Base-by-base conservation (phyloP, 1,140 invertebrate species). In the Akabosia matsudoensis region DNA sequence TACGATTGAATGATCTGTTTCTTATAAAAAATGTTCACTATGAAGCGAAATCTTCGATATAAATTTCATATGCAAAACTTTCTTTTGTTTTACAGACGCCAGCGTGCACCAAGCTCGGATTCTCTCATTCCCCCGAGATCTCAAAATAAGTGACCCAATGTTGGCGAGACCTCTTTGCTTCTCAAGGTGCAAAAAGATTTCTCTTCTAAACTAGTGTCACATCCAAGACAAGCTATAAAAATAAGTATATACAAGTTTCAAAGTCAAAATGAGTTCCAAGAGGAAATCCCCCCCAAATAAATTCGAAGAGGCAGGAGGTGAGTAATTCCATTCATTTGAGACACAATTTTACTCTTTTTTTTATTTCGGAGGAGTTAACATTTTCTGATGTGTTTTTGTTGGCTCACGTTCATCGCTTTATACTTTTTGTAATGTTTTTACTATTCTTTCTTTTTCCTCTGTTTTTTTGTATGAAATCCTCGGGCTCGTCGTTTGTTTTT, bases 281-380 rank as follows among this genome's bases (percentile, higher is more conserved):
- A 67, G 80, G 64, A 81, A 81, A 56, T 81, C 80, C 24, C 80
- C 80, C 0, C 80, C 80, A 28, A 81, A 81, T 70, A 81, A 81
- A 76, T 79, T 81, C 51, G 80, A 81, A 70, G 80, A 81, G 51
- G 61, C 61, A 67, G 61, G 61, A 67, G 61, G 61, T 67, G 31
- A 67, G 28, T 30, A 31, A n/a, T n/a, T n/a, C n/a, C 54, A 45
- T 45, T 10, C 37, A 45, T n/a, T n/a, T n/a, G n/a, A n/a, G n/a
- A n/a, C 18, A 45, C 37, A 10, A 45, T 45, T 45, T 45, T 45
- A 10, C 18, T 45, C 7, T 7, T 18, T 10, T 45, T 10, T 45
- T 45, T 18, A 18, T 18, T 45, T 45, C 37, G 54, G 7, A 61
- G 54, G 37, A 45, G 54, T 56, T 45, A 45, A 4, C 54, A 45